Base-by-base conservation (phyloP, 2,113 vertebrate genomes). In the Daphoenositta chrysoptera region DNA sequence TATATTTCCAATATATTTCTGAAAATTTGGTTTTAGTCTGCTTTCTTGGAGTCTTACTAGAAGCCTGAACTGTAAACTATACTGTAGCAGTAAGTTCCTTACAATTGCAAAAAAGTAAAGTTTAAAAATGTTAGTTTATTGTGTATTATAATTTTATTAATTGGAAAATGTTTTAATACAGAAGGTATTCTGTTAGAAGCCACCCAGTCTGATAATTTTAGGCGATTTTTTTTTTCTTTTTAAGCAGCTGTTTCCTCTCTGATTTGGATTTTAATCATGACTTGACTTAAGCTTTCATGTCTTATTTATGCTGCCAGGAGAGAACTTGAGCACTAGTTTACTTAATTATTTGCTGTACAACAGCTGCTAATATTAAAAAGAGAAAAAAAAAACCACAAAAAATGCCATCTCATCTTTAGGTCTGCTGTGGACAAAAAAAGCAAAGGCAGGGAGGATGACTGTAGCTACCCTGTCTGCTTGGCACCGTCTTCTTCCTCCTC, bases 381-480 rank as follows among this genome's bases (percentile, higher is more conserved):
- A 24, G 15, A 0, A 2, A 31, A 39, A 39, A 28, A 56, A 54
- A 51, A 20, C 7, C 18, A n/a, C 13, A 20, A 81, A 98, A 98
- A 98, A 97, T 97, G 98, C 97, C 86, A 35, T 98, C 97, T 98
- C 97, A 97, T 98, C 98, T 96, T 97, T 97, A 96, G 97, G 94
- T 96, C 94, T 24, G 48, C 94, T 94, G 73, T 35, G 73, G 97
- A 98, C 97, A 97, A 97, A 97, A 97, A 97, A 95, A 89, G 47
- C 42, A 57, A 64, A 93, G 75, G 92, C 97, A 96, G 92, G 90
- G 65, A 83, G 94, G 96, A 96, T 97, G 97, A 97, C 97, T 97
- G 96, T 94, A 97, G 97, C 97, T 98, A 93, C 96, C 95, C 97
- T 89, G 97, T 97, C 97, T 98, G 97, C 95, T 95, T 97, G 96